Conservation (phyloP, 2,113 vertebrate genomes). For the Lasiurus cinereus region DNA sequence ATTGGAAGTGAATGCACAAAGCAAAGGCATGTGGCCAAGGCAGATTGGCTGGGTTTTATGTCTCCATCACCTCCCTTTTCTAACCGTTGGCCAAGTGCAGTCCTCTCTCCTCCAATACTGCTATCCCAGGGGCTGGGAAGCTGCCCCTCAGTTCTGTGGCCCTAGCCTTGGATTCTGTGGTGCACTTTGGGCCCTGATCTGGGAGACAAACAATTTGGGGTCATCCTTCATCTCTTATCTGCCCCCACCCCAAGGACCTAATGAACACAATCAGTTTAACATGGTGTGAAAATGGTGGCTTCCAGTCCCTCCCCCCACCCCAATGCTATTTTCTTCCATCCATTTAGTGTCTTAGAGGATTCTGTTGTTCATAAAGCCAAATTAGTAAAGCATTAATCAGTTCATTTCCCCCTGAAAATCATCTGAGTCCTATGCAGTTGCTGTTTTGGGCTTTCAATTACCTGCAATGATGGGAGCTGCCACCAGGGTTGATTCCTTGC, state of each 20-base stretch:
- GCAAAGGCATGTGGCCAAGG: neutral
- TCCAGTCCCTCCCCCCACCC: neutral
- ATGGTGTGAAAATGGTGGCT: neutral
- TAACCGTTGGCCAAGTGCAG: neutral
- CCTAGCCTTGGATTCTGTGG: neutral
- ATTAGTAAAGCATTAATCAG: neutral
- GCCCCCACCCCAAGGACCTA: neutral
- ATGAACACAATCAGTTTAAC: neutral
- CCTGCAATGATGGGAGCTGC: neutral
- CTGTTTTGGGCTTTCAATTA: neutral
- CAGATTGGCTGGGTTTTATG: neutral
- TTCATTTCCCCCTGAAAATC: neutral
- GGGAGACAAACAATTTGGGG: neutral
- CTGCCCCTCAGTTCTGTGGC: neutral
- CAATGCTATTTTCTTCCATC: neutral
- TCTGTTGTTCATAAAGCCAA: neutral
- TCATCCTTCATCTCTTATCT: neutral
- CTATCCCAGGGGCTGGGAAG: neutral
- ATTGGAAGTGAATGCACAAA: neutral
- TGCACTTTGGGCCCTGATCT: no score
- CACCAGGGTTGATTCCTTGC: neutral
- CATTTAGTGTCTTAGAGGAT: neutral
- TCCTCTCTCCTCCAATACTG: neutral
- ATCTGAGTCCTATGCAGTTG: neutral
- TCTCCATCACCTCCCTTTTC: neutral